Evolutionary conservation across 2,888 invertebrate genomes (phyloP).

Genomic region (Aphelenchoides bicaudatus): DNA sequence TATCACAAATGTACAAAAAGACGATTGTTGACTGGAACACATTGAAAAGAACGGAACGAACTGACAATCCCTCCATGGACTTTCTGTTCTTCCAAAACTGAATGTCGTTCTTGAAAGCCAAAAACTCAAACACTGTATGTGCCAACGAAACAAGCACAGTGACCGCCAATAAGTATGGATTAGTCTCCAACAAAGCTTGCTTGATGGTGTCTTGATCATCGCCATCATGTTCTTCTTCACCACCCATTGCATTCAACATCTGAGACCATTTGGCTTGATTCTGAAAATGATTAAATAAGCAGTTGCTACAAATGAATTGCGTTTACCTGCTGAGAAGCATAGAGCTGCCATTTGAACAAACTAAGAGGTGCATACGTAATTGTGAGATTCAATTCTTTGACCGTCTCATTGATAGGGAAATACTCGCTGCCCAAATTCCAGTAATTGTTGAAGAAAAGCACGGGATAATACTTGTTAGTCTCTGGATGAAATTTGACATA

Average conservation of each 20-base stretch:
- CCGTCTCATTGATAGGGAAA: constrained; percentile 80
- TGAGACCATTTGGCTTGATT: constrained; percentile 54
- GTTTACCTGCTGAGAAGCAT: constrained; percentile 78
- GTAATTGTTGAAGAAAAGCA: constrained; percentile 90
- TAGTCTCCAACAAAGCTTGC: constrained; percentile 91
- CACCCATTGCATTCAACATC: constrained; percentile 62
- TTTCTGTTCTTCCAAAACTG: constrained; percentile 99
- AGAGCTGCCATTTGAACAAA: constrained; percentile 95
- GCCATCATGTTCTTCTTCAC: too few relatives aligned
- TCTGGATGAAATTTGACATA: constrained; percentile 67
- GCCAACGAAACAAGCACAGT: constrained; percentile 87
- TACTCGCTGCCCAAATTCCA: constrained; percentile 88
- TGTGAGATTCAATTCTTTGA: constrained; percentile 64
- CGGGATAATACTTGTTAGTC: constrained; percentile 83
- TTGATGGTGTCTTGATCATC: constrained; percentile 69
- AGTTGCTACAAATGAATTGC: constrained; percentile 17
- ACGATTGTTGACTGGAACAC: constrained; percentile 95
- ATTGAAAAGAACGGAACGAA: constrained; percentile 94
- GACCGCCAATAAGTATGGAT: constrained; percentile 83
- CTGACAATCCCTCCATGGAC: constrained; percentile 83
- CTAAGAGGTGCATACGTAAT: constrained; percentile 75
- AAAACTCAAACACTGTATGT: constrained; percentile 93
- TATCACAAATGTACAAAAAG: constrained; percentile 91
- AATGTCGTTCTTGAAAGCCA: constrained; percentile 99
- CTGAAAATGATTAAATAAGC: constrained; percentile 31